phyloP scores from a whole-genome alignment of 2,888 invertebrate genomes.

The Rhogogaster chlorosoma region DNA sequence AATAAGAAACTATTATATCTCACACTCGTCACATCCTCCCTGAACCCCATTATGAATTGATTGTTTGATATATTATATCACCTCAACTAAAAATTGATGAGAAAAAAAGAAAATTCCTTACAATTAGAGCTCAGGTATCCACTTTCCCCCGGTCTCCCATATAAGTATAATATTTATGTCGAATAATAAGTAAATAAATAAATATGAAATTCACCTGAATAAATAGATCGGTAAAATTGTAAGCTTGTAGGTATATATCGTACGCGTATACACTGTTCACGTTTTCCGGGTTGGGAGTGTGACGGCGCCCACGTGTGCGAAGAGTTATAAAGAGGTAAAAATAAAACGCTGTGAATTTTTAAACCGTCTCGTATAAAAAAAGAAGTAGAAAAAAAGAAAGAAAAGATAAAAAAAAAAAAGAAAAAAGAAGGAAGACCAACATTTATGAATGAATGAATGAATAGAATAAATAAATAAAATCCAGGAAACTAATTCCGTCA shows the following conservation, averaged over 20 bases:
- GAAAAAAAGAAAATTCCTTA: too few species aligned
- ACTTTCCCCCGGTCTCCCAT: too few species aligned
- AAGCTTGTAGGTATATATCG: not conserved
- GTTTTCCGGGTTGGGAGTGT: not conserved
- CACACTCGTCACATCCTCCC: too few species aligned
- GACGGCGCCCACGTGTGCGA: not conserved
- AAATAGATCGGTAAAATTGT: not conserved
- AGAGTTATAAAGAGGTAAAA: not conserved
- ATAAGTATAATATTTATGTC: not conserved
- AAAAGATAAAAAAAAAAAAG: not conserved
- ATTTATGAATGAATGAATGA: not conserved
- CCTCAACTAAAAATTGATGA: too few species aligned
- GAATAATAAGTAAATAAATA: constrained; percentile 25
- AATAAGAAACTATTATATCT: not conserved
- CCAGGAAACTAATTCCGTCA: not conserved
- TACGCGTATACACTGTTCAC: not conserved
- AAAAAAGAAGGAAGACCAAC: not conserved
- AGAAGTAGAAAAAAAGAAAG: not conserved
- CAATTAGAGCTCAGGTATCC: too few species aligned
- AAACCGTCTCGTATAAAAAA: not conserved
- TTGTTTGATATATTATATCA: too few species aligned
- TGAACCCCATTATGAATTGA: too few species aligned
- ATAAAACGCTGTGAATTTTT: not conserved
- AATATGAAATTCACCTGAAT: constrained; percentile 5
- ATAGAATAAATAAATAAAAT: not conserved